These are phyloP conservation scores for Eueides isabella DNA, from an alignment of 1,140 invertebrate genomes.

Conservation along the genomic window DNA sequence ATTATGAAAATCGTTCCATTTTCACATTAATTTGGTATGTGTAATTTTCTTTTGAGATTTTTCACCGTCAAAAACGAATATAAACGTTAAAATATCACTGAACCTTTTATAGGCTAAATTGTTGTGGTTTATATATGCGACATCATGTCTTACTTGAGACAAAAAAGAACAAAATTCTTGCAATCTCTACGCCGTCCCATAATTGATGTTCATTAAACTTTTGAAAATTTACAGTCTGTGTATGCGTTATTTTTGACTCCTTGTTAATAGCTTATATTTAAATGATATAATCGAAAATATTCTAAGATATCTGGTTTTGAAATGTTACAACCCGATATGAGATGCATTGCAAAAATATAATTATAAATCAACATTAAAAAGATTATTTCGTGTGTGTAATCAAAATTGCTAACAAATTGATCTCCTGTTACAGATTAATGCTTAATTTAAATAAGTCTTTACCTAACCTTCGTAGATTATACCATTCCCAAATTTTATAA, in stretches of 20 bases:
- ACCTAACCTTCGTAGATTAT: constrained; percentile 12
- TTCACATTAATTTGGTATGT: no score
- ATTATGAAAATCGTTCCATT: no score
- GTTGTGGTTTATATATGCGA: neutral
- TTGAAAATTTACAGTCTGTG: constrained; percentile 13
- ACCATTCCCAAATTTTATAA: constrained; percentile 37
- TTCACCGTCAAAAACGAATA: no score
- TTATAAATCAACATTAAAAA: neutral
- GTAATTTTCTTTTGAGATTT: no score
- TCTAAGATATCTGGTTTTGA: neutral
- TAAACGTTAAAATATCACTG: no score
- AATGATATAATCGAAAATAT: neutral
- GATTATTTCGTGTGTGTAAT: neutral
- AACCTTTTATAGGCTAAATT: no score
- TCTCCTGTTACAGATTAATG: constrained; percentile 24
- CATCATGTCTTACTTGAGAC: constrained; percentile 1
- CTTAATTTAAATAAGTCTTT: constrained; percentile 11
- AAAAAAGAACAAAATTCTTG: constrained; percentile 6
- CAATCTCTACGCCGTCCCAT: constrained; percentile 15
- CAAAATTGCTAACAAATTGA: neutral
- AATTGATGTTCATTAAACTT: constrained; percentile 17
- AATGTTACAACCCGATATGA: neutral
- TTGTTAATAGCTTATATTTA: constrained; percentile 3
- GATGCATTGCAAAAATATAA: neutral
- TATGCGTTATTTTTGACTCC: constrained; percentile 1